Conservation (phyloP, 2,797 vertebrate genomes). For the Tadarida brasiliensis region DNA sequence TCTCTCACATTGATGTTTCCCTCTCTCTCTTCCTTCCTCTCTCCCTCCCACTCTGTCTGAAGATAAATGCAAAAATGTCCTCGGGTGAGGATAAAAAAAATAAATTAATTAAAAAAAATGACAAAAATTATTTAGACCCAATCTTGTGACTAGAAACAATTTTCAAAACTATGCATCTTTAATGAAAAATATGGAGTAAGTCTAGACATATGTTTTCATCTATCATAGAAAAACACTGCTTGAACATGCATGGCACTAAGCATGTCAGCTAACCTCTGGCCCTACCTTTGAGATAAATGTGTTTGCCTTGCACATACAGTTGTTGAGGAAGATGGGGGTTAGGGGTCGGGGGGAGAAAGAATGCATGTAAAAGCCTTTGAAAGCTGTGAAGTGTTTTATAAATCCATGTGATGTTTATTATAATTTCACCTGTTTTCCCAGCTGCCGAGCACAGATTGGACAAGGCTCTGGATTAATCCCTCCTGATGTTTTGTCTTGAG, state of each 20-base stretch:
- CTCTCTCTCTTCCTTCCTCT: no score
- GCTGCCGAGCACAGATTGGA: slow-evolving; percentile 96
- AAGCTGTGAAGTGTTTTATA: not conserved
- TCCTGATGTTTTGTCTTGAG: slow-evolving; percentile 97
- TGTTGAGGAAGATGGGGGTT: not conserved
- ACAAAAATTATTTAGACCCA: slow-evolving; percentile 52
- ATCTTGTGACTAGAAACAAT: not conserved
- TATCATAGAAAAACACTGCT: not conserved
- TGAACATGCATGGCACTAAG: not conserved
- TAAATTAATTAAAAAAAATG: no score
- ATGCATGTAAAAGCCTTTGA: not conserved
- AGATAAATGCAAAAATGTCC: no score
- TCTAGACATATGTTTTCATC: slow-evolving; percentile 21
- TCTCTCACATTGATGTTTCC: no score
- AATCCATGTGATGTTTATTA: not conserved
- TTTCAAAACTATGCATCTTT: slow-evolving; percentile 1
- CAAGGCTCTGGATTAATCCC: slow-evolving; percentile 98
- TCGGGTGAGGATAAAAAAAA: no score
- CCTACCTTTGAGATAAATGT: not conserved
- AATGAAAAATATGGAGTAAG: not conserved
- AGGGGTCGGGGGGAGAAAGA: not conserved
- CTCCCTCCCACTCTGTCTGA: no score
- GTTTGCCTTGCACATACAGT: not conserved
- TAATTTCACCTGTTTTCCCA: slow-evolving; percentile 95
- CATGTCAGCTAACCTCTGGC: not conserved